Evolutionary conservation across 2,888 invertebrate genomes (phyloP).

Genomic region (Pediacus dermestoides): DNA sequence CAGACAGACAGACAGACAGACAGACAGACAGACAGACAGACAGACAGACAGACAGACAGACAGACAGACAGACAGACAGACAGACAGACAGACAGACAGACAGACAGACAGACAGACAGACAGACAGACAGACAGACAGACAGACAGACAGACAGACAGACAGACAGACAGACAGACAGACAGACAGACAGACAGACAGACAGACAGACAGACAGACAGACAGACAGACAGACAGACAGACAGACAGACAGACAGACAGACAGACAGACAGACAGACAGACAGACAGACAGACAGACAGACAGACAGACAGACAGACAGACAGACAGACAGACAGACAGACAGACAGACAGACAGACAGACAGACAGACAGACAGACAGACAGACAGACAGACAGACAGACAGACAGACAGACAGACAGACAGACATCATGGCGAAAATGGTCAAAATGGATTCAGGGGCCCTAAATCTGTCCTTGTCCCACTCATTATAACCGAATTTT

Average conservation of each 20-base stretch:
- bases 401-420: constrained; percentile 13
- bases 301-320: constrained; percentile 16
- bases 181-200: constrained; percentile 15
- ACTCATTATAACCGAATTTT: too few relatives aligned
- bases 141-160: constrained; percentile 14
- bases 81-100: constrained; percentile 10
- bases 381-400: constrained; percentile 14
- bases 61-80: constrained; percentile 10
- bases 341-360: constrained; percentile 15
- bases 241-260: constrained; percentile 16
- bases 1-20: constrained; percentile 14
- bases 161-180: constrained; percentile 14
- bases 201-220: constrained; percentile 16
- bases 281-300: constrained; percentile 15
- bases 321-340: constrained; percentile 16
- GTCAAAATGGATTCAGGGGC: too few relatives aligned
- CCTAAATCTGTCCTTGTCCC: too few relatives aligned
- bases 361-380: constrained; percentile 13
- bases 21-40: constrained; percentile 16
- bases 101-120: constrained; percentile 14
- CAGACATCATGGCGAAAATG: too few relatives aligned
- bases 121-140: constrained; percentile 15
- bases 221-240: constrained; percentile 16
- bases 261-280: constrained; percentile 16
- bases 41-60: constrained; percentile 17